A percentile compares a stretch with the other conserved stretches of the same genome.
Conservation (phyloP, 2,797 vertebrate genomes). For the Tamandua tetradactyla region DNA sequence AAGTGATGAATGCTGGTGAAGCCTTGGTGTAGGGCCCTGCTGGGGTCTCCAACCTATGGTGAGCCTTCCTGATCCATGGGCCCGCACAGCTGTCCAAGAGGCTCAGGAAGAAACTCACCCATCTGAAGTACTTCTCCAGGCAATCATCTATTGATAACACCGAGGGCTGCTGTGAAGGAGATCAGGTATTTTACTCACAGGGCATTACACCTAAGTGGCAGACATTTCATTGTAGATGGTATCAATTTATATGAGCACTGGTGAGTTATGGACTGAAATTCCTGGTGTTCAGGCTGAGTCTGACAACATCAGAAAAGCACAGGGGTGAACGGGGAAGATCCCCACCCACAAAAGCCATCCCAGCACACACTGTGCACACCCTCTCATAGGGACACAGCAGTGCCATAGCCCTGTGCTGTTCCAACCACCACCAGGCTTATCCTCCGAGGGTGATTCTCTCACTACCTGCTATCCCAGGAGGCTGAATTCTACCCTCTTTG, state of each 20-base stretch:
- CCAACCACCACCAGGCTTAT: neutral
- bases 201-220: neutral
- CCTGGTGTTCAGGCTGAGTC: neutral
- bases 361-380: neutral
- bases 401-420: neutral
- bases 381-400: neutral
- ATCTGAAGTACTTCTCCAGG: neutral
- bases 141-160: neutral
- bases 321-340: accelerated
- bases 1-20: neutral
- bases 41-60: accelerated
- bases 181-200: neutral
- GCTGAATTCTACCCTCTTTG: neutral
- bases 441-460: neutral
- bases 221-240: neutral
- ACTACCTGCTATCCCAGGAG: neutral
- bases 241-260: neutral
- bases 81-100: too few relatives aligned
- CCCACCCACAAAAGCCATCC: too few relatives aligned
- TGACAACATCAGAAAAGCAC: too few relatives aligned
- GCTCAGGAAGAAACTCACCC: too few relatives aligned
- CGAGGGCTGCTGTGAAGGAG: neutral
- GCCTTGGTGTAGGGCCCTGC: neutral
- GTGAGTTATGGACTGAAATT: neutral
- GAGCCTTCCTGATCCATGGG: neutral